A percentile compares a stretch with the other conserved stretches of the same genome.
Evolutionary conservation across 2,797 vertebrate genomes (phyloP).

Genomic region (Huso huso): DNA sequence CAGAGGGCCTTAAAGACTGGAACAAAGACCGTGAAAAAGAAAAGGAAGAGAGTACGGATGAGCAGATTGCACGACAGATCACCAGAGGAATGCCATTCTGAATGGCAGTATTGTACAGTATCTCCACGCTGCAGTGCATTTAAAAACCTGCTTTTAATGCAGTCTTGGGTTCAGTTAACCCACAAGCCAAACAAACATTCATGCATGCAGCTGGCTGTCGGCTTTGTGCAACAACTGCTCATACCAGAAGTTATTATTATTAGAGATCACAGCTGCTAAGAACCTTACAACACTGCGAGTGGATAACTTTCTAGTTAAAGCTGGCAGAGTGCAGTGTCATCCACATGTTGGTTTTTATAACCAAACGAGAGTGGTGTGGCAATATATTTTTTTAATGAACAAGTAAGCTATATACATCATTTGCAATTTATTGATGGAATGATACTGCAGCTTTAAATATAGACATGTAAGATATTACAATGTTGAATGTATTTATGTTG

Average conservation of each 20-base stretch:
- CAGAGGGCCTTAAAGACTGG: conserved; percentile 92
- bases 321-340: neutral
- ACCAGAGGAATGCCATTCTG: conserved; percentile 70
- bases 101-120: conserved; percentile 18
- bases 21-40: conserved; percentile 74
- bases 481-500: neutral
- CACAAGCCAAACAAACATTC: neutral
- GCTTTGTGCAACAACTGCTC: conserved; percentile 6
- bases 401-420: neutral
- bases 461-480: neutral
- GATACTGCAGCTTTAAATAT: neutral
- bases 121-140: neutral
- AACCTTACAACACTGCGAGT: neutral
- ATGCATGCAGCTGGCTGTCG: neutral
- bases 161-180: neutral
- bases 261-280: neutral
- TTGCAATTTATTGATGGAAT: neutral
- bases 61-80: conserved; percentile 70
- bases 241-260: neutral
- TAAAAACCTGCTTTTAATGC: conserved; percentile 3
- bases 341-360: neutral
- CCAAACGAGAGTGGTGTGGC: neutral
- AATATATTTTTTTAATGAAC: neutral
- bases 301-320: neutral
- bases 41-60: conserved; percentile 65